Evolutionary conservation across 2,113 vertebrate species (phyloP), one percentile per base, ranked within the genome.

Genomic region (Barnardius zonarius): DNA sequence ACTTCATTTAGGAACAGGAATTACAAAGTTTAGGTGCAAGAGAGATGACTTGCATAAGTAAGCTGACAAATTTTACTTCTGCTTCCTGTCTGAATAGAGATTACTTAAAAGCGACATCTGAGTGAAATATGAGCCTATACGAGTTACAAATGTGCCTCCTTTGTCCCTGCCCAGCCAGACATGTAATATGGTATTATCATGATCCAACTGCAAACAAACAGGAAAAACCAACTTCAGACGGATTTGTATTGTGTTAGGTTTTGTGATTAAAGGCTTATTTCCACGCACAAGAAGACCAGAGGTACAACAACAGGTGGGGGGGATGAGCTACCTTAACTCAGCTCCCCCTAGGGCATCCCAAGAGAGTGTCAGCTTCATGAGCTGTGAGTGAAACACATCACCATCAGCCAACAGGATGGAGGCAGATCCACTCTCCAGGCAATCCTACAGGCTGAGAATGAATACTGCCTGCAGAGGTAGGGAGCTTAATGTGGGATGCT

Each of bases 311-410:
- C 8, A 63, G 28, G 10, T 2, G 41, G 30, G 7, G 7, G 20
- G 10, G 59, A 39, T 2, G 10, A 49, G 5, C n/a, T 83, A 1
- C 24, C 22, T 31, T 48, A 28, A 3, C 7, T 7, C 0, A 0
- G 3, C 1, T 11, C 9, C 2, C 63, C 41, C 17, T 6, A 67
- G 28, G 25, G 49, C 9, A 41, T 5, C 44, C 22, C 61, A 37
- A 35, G 17, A 51, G 7, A 11, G 4, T 49, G 16, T 48, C 27
- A 61, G 17, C 7, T 16, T 16, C 22, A 37, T 17, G 13, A 31
- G 12, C n/a, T 62, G 11, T 27, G 41, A 11, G 23, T 51, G 55
- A 72, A 31, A 22, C 22, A 22, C 54, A 25, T 24, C 25, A 23
- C 30, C n/a, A 39, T 24, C 17, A 23, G 23, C 5, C 24, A 28